Evolutionary conservation across 2,888 invertebrate species (phyloP).

Genomic region (Anthrax anthrax): DNA sequence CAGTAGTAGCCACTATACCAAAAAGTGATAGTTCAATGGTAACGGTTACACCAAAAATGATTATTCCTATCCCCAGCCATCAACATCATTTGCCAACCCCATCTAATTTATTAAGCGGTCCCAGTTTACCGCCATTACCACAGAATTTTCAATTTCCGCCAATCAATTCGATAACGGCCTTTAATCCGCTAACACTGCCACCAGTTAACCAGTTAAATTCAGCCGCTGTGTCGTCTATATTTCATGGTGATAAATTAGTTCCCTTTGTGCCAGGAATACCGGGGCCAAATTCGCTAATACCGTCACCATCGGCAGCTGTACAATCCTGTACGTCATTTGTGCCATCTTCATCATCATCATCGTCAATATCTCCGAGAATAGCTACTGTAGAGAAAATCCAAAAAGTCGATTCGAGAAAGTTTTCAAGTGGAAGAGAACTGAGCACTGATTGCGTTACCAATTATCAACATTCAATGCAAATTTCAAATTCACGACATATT

Average conservation of each 20-base stretch:
- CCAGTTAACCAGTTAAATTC: slow-evolving; percentile 36
- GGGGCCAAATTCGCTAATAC: slow-evolving; percentile 52
- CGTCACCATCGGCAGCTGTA: slow-evolving; percentile 33
- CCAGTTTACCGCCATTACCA: slow-evolving; percentile 34
- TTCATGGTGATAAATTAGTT: slow-evolving; percentile 59
- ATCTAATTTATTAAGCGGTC: slow-evolving; percentile 29
- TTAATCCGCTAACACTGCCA: slow-evolving; percentile 51
- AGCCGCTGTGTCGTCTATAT: slow-evolving; percentile 32
- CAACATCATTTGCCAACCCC: too few relatives aligned
- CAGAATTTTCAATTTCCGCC: slow-evolving; percentile 51
- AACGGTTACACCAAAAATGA: slow-evolving; percentile 33
- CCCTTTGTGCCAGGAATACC: slow-evolving; percentile 80
- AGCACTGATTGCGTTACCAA: too few relatives aligned
- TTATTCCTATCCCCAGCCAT: slow-evolving; percentile 36
- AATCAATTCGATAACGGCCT: slow-evolving; percentile 53
- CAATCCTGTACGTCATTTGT: too few relatives aligned
- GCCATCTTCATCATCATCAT: too few relatives aligned
- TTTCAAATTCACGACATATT: too few relatives aligned
- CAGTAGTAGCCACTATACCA: too few relatives aligned
- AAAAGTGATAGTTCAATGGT: slow-evolving; percentile 17
- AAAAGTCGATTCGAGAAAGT: too few relatives aligned
- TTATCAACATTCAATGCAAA: too few relatives aligned
- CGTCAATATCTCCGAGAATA: too few relatives aligned
- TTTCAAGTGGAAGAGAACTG: too few relatives aligned
- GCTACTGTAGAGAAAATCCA: too few relatives aligned